phyloP scores from a whole-genome alignment of 1,140 invertebrate genomes.

The Druon quercuslanigerum region DNA sequence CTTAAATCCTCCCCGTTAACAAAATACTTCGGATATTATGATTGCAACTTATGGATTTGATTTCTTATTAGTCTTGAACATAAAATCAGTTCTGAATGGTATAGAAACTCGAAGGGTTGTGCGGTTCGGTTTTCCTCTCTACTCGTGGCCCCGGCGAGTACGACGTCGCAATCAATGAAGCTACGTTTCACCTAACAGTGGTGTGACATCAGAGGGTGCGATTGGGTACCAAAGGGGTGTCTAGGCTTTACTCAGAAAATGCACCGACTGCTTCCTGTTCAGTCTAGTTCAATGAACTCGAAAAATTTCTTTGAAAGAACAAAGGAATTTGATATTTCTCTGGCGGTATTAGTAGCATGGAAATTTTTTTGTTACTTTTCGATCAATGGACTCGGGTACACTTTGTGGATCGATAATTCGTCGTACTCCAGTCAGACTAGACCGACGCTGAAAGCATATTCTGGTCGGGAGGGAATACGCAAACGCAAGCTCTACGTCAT shows the following conservation, averaged over 20 bases:
- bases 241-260: not conserved
- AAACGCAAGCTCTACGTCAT: constrained; percentile 40
- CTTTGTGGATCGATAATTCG: constrained; percentile 19
- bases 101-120: not conserved
- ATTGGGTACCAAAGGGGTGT: not conserved
- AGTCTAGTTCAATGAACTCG: constrained; percentile 2
- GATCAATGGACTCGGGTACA: constrained; percentile 24
- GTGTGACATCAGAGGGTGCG: constrained; percentile 50
- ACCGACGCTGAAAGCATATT: constrained; percentile 24
- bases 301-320: not conserved
- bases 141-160: constrained; percentile 62
- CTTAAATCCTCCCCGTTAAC: too few species aligned
- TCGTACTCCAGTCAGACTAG: constrained; percentile 20
- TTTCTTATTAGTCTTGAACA: too few species aligned
- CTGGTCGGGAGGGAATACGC: constrained; percentile 33
- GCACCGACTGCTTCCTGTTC: not conserved
- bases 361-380: constrained; percentile 8
- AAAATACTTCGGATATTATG: too few species aligned
- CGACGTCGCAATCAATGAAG: constrained; percentile 73
- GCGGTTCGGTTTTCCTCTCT: constrained; percentile 43
- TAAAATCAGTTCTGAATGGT: constrained; percentile 11
- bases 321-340: not conserved
- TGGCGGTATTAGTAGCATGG: not conserved
- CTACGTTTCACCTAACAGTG: constrained; percentile 72
- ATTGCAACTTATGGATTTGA: too few species aligned